Evolutionary conservation across 2,113 vertebrate species (phyloP), one percentile per base, ranked within the genome.

Genomic region (Puntigrus tetrazona): DNA sequence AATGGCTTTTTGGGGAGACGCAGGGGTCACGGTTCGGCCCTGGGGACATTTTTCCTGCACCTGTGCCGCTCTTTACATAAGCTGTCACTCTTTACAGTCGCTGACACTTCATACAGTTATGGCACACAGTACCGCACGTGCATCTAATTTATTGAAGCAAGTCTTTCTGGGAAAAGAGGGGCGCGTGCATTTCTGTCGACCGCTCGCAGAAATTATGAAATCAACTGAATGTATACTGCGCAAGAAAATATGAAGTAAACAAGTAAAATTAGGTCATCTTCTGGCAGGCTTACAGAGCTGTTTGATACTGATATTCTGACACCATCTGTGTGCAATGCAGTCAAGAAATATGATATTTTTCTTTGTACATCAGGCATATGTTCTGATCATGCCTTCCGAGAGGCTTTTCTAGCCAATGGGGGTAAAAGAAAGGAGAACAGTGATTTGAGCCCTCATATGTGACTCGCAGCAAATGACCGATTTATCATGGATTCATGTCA

Each of bases 1-100:
- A 81, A 55, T 25, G 5, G 27, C 27, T 70, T 47, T 81, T 67
- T 52, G 63, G 31, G 31, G 45, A 31, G 65, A 67, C 43, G 31
- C 22, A 69, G 20, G 63, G 79, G 63, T 69, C 61, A 10, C 22
- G 22, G 63, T 25, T 13, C 5, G 27, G 34, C 59, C 25, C 16
- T 31, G 25, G 38, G 78, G 78, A 80, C 38, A 65, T 29, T 80
- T 65, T 10, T 59, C 45, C n/a, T 47, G 59, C 78, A 80, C 78
- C 78, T 80, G 78, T 80, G 59, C 59, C 5, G 20, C 72, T 50
- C 0, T 80, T 80, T 47, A 80, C 25, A 78, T 52, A 77, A 77
- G 18, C 45, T 36, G 74, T 47, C 47, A 63, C 7, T 45, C 13
- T 27, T 29, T 63, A 43, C 36, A 63, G 25, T 63, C 55, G 43